phyloP scores from a whole-genome alignment of 2,113 vertebrate species.

The Oryzias celebensis region DNA sequence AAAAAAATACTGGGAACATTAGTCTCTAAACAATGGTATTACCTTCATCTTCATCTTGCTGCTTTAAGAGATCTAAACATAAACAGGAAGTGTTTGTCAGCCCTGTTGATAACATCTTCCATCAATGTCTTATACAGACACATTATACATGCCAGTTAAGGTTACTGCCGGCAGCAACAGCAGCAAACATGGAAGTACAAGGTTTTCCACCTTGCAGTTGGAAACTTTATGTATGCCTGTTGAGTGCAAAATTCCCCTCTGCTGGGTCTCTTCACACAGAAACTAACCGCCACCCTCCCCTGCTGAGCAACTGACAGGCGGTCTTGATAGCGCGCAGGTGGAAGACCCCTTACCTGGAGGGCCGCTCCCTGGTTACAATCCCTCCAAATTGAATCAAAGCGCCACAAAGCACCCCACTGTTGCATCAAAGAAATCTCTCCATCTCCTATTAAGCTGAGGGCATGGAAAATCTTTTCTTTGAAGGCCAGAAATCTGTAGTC shows the following conservation, averaged over 20 bases:
- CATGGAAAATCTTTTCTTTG: constrained; percentile 57
- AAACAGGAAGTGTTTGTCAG: too few species aligned
- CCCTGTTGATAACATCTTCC: neutral
- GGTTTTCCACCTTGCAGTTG: constrained; percentile 23
- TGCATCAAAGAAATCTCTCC: constrained; percentile 66
- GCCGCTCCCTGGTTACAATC: constrained; percentile 48
- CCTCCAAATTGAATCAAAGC: constrained; percentile 73
- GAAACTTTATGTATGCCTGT: constrained; percentile 37
- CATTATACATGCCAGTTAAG: constrained; percentile 7
- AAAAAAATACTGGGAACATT: too few species aligned
- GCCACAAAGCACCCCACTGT: constrained; percentile 62
- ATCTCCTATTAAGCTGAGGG: constrained; percentile 61
- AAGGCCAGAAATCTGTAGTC: constrained; percentile 62
- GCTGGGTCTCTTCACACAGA: constrained; percentile 27
- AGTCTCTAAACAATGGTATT: too few species aligned
- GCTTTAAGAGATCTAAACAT: too few species aligned
- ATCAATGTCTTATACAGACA: constrained; percentile 20
- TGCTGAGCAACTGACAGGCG: constrained; percentile 61
- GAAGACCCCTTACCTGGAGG: constrained; percentile 61
- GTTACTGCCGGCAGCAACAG: neutral
- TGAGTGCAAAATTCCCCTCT: constrained; percentile 20
- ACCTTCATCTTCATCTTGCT: too few species aligned
- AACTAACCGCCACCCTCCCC: constrained; percentile 18
- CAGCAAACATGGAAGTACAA: neutral
- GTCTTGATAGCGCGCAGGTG: constrained; percentile 50